phyloP scores from a whole-genome alignment of 2,797 vertebrate genomes.

The Okamejei kenojei region DNA sequence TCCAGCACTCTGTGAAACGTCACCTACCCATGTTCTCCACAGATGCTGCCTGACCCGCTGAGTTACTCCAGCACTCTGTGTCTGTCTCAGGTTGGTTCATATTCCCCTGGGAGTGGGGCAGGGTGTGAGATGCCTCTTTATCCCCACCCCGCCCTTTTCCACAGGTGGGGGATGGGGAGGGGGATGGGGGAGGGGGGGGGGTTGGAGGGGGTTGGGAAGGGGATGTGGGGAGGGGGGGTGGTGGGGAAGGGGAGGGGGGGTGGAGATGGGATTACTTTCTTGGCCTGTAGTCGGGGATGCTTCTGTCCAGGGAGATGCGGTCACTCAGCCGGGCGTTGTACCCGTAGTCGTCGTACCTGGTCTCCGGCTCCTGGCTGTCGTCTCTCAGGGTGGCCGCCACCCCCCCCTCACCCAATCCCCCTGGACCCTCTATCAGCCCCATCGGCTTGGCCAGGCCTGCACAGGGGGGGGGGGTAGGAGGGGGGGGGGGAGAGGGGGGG shows the following conservation, averaged over 20 bases:
- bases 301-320: conserved; percentile 90
- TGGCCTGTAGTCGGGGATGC: conserved; percentile 93
- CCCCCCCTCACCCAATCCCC: conserved; percentile 87
- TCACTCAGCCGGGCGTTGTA: conserved; percentile 96
- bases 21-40: no score
- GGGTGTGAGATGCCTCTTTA: no score
- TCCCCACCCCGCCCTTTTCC: no score
- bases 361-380: conserved; percentile 74
- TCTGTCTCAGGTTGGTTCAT: conserved; percentile 42
- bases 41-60: no score
- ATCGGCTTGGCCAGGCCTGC: conserved; percentile 91
- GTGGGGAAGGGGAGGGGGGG: no score
- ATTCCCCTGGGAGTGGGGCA: no score
- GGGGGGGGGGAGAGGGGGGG: background rate
- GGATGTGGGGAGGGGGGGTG: no score
- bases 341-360: conserved; percentile 86
- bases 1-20: conserved; percentile 40
- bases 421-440: conserved; percentile 90
- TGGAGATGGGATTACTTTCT: conserved; percentile 70
- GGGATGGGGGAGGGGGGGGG: no score
- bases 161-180: no score
- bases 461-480: background rate
- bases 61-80: conserved; percentile 39
- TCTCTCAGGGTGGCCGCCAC: conserved; percentile 81
- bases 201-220: no score